A percentile compares a stretch with the other conserved stretches of the same genome.
Conservation (phyloP, 2,888 invertebrate species). For the Torymus aiolomorphi region DNA sequence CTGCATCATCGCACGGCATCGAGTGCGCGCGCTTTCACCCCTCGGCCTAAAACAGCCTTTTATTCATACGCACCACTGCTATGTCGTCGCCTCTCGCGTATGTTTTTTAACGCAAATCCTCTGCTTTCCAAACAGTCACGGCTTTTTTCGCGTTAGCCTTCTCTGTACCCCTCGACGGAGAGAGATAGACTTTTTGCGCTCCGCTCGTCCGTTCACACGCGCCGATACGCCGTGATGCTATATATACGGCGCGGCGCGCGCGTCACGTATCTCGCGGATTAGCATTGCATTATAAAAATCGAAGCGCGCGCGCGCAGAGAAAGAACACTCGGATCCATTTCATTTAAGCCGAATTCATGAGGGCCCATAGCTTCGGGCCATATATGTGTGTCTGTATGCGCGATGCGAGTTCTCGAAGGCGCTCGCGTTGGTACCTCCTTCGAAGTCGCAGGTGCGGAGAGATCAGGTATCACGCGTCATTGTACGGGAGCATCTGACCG, state of each 20-base stretch:
- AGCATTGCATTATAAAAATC: conserved; percentile 72
- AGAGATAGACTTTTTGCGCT: conserved; percentile 30
- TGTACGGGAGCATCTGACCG: conserved; percentile 76
- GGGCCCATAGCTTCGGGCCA: conserved; percentile 63
- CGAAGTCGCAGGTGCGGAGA: conserved; percentile 44
- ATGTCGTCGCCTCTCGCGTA: too few relatives aligned
- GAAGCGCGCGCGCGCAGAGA: conserved; percentile 4
- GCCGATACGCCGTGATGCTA: too few relatives aligned
- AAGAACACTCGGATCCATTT: conserved; percentile 70
- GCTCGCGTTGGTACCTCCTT: conserved; percentile 43
- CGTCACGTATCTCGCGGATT: conserved; percentile 67
- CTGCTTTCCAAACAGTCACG: conserved; percentile 30
- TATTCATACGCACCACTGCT: conserved; percentile 26
- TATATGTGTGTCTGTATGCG: not conserved
- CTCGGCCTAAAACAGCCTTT: not conserved
- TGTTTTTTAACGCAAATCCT: conserved; percentile 42
- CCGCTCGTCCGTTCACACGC: conserved; percentile 45
- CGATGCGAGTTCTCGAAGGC: conserved; percentile 8
- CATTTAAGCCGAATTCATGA: conserved; percentile 76
- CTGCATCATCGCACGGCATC: too few relatives aligned
- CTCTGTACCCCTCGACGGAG: not conserved
- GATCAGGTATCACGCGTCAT: conserved; percentile 74
- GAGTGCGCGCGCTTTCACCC: too few relatives aligned
- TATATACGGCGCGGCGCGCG: not conserved
- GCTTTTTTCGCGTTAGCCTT: not conserved